phyloP scores from a whole-genome alignment of 1,140 invertebrate species.

The Scaptomyza hsui region DNA sequence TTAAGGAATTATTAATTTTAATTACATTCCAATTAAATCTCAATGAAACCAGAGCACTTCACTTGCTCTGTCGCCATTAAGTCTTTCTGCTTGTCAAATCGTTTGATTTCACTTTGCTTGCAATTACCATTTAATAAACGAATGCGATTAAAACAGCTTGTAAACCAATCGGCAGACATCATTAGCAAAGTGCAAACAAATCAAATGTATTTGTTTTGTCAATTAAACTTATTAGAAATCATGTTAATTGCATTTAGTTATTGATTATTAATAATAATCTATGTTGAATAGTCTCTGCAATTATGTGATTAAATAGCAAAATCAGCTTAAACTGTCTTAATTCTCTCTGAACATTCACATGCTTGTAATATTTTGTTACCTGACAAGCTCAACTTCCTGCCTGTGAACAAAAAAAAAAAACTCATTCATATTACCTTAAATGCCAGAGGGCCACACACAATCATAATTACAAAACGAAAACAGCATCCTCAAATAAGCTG shows the following conservation, averaged over 20 bases:
- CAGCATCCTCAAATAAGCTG: slow-evolving; percentile 26
- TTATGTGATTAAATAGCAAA: no score
- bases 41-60: slow-evolving; percentile 56
- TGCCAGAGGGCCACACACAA: slow-evolving; percentile 27
- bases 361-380: neutral
- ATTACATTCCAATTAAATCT: slow-evolving; percentile 74
- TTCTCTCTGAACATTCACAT: neutral
- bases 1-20: slow-evolving; percentile 70
- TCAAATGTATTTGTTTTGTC: neutral
- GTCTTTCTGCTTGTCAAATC: slow-evolving; percentile 1
- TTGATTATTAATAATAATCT: neutral
- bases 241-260: slow-evolving; percentile 28
- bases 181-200: slow-evolving; percentile 4
- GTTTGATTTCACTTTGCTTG: slow-evolving; percentile 39
- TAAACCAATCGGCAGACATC: neutral
- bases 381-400: neutral
- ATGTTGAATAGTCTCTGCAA: no score
- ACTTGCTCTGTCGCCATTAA: slow-evolving; percentile 13
- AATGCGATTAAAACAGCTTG: neutral
- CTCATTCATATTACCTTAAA: slow-evolving; percentile 31
- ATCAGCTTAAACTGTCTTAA: no score
- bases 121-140: slow-evolving; percentile 37
- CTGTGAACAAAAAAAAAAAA: slow-evolving; percentile 20
- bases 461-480: slow-evolving; percentile 48
- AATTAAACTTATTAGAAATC: neutral